Evolutionary conservation across 1,140 invertebrate genomes (phyloP).

Genomic region (Coboldia fuscipes): DNA sequence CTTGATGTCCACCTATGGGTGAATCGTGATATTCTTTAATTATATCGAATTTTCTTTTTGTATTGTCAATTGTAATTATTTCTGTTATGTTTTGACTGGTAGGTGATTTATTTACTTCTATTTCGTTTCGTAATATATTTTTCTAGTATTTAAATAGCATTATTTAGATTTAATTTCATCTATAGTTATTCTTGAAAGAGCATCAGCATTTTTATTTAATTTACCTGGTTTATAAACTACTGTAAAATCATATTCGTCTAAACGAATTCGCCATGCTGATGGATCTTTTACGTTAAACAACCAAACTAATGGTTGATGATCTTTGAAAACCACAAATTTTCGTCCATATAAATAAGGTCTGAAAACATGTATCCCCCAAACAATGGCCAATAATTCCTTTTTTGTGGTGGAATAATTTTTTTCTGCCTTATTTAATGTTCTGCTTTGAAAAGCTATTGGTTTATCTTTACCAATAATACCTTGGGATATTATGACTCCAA

Average conservation of each 20-base stretch:
- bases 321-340: conserved; percentile 26
- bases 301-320: conserved; percentile 26
- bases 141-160: neutral
- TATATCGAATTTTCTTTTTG: neutral
- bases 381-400: conserved; percentile 18
- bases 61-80: too few species aligned
- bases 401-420: conserved; percentile 20
- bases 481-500: conserved; percentile 15
- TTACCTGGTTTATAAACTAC: conserved; percentile 21
- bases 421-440: conserved; percentile 20
- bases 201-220: conserved; percentile 15
- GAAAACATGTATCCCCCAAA: conserved; percentile 24
- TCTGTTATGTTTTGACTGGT: too few species aligned
- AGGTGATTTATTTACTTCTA: neutral
- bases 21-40: neutral
- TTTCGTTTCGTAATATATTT: neutral
- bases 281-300: conserved; percentile 24
- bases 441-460: conserved; percentile 17
- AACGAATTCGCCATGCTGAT: conserved; percentile 19
- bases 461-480: conserved; percentile 7
- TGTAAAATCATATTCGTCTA: conserved; percentile 23
- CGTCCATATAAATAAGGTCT: conserved; percentile 23
- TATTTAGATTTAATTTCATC: conserved; percentile 2
- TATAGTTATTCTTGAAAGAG: conserved; percentile 4
- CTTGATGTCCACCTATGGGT: too few species aligned